Evolutionary conservation across 2,113 vertebrate genomes (phyloP).

Genomic region (Miniopterus natalensis): DNA sequence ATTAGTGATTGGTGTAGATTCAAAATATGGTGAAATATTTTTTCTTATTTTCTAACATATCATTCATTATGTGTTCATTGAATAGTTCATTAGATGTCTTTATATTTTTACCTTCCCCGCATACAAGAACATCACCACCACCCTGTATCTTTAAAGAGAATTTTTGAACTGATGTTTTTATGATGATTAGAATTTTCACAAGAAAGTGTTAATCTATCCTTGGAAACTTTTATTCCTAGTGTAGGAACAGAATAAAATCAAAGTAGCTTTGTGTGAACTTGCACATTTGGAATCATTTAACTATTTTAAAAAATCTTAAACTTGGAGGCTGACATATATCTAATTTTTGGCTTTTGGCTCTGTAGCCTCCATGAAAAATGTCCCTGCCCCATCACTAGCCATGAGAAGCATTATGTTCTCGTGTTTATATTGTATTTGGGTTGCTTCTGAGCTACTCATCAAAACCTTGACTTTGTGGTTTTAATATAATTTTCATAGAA

Average conservation of each 20-base stretch:
- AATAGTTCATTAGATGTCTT: not conserved
- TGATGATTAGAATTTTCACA: conserved; percentile 35
- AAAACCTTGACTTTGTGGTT: conserved; percentile 70
- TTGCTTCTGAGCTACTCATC: conserved; percentile 67
- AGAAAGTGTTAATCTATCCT: conserved; percentile 9
- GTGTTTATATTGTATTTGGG: conserved; percentile 57
- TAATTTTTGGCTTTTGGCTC: conserved; percentile 52
- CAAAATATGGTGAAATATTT: not conserved
- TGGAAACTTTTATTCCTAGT: conserved; percentile 37
- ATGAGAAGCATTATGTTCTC: conserved; percentile 51
- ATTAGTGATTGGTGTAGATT: not conserved
- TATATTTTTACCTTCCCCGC: not conserved
- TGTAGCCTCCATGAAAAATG: conserved; percentile 43
- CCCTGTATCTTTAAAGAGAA: not conserved
- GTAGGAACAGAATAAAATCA: conserved; percentile 55
- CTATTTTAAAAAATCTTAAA: conserved; percentile 39
- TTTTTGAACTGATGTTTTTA: conserved; percentile 29
- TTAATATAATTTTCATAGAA: conserved; percentile 73
- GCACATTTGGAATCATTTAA: conserved; percentile 74
- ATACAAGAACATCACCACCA: not conserved
- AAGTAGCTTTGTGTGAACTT: conserved; percentile 43
- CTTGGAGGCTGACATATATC: conserved; percentile 23
- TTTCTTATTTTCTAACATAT: not conserved
- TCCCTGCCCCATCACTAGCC: not conserved
- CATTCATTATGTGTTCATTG: not conserved